Conservation (phyloP, 2,113 vertebrate genomes). For the Lipophrys pholis region DNA sequence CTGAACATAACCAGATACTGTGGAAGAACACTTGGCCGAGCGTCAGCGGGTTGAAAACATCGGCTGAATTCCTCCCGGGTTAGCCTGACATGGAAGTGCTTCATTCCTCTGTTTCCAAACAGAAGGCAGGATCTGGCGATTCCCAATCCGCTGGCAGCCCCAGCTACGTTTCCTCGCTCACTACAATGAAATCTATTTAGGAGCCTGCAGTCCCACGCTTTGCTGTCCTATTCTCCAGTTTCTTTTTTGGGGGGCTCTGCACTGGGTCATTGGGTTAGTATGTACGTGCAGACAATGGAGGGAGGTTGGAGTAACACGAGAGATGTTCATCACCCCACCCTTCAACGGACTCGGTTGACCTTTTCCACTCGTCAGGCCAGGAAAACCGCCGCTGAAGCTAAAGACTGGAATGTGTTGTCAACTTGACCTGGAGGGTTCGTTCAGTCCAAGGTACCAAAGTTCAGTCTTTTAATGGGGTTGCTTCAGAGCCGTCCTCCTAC, state of each 20-base stretch:
- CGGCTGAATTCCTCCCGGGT: constrained; percentile 28
- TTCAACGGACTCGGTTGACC: constrained; percentile 31
- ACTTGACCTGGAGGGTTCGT: background rate
- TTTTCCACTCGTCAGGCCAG: constrained; percentile 3
- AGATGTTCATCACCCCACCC: constrained; percentile 28
- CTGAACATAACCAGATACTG: too few species aligned
- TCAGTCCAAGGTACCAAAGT: background rate
- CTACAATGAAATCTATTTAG: constrained; percentile 34
- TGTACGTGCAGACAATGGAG: constrained; percentile 21
- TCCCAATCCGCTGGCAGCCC: constrained; percentile 29
- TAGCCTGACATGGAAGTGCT: constrained; percentile 42
- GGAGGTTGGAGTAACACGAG: constrained; percentile 37
- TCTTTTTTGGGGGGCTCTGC: constrained; percentile 9
- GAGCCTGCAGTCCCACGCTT: constrained; percentile 25
- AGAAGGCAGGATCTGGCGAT: constrained; percentile 7
- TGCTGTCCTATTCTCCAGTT: constrained; percentile 23
- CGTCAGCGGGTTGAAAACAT: too few species aligned
- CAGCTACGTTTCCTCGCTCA: constrained; percentile 44
- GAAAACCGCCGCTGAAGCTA: background rate
- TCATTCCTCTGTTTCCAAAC: constrained; percentile 11
- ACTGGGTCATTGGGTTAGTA: constrained; percentile 36
- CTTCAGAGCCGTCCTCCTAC: background rate
- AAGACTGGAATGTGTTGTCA: background rate
- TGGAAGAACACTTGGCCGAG: too few species aligned
- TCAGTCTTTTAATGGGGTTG: background rate